Base-by-base conservation (phyloP, 2,888 invertebrate genomes). In the Galeopsomyia nigrocyanea region DNA sequence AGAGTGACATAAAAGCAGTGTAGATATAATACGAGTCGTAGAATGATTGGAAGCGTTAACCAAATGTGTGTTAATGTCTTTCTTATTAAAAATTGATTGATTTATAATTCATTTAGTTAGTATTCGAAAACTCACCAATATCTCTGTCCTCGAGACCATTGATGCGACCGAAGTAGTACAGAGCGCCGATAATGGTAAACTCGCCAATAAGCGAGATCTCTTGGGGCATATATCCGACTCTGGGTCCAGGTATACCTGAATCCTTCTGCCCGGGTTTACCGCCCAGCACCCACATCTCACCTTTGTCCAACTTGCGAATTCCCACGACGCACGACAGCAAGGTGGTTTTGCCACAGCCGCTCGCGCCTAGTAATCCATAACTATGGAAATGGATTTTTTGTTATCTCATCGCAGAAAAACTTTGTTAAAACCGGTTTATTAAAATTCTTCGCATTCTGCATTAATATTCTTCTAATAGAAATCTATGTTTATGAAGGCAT, bases 311-410 rank as follows among this genome's bases (percentile, higher is more conserved):
- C 65, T 89, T 87, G 74, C 92, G 89, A 77, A 94, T 89, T 0
- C 96, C 96, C 7, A 96, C 94, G 77, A 96, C 91, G 86, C 95
- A 94, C 64, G 94, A 92, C 10, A 97, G 88, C 3, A 97, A 87
- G 0, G 97, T 96, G 0, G 96, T 96, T 84, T 96, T 97, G 5
- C 95, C 95, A 82, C 96, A 96, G 7, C 96, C 96, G 78, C 95
- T 95, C 0, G 96, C 93, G 1, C 96, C 97, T 21, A 97, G 88
- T 9, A 97, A 89, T 39, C 96, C 96, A 84, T 96, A 97, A 94
- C 94, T 85, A 71, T 80, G 94, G 94, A 87, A 51, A 81, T 72
- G 58, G n/a, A n/a, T n/a, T n/a, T n/a, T n/a, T n/a, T n/a, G n/a
- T n/a, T n/a, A n/a, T n/a, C n/a, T n/a, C n/a, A n/a, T n/a, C n/a